phyloP scores from a whole-genome alignment of 2,113 vertebrate genomes.

The Addax nasomaculatus region DNA sequence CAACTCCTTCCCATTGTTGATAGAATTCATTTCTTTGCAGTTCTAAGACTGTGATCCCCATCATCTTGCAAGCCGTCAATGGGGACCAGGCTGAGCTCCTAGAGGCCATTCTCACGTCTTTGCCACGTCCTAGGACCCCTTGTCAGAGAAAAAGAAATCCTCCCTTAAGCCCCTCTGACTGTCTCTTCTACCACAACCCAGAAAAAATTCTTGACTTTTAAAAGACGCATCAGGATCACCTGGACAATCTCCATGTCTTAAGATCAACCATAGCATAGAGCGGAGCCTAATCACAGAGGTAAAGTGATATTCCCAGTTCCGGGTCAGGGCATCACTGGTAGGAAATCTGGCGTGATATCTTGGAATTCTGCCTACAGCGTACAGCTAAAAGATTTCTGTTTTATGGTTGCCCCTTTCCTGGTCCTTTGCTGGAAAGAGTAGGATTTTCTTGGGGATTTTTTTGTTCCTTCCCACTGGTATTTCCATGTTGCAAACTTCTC shows the following conservation, averaged over 20 bases:
- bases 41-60: neutral
- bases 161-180: neutral
- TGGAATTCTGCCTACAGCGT: neutral
- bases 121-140: neutral
- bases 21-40: neutral
- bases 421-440: neutral
- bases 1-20: neutral
- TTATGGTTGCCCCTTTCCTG: neutral
- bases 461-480: neutral
- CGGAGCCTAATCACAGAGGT: neutral
- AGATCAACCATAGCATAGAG: neutral
- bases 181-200: neutral
- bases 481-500: neutral
- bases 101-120: neutral
- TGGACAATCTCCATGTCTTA: neutral
- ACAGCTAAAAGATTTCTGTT: neutral
- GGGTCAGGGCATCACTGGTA: neutral
- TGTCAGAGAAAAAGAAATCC: neutral
- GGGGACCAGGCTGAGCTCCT: neutral
- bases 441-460: neutral
- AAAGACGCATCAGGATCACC: neutral
- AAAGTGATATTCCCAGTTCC: neutral
- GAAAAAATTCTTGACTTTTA: neutral
- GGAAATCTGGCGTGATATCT: neutral
- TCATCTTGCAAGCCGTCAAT: neutral